Base-by-base conservation (phyloP, 2,797 vertebrate genomes). In the Natrix natrix region DNA sequence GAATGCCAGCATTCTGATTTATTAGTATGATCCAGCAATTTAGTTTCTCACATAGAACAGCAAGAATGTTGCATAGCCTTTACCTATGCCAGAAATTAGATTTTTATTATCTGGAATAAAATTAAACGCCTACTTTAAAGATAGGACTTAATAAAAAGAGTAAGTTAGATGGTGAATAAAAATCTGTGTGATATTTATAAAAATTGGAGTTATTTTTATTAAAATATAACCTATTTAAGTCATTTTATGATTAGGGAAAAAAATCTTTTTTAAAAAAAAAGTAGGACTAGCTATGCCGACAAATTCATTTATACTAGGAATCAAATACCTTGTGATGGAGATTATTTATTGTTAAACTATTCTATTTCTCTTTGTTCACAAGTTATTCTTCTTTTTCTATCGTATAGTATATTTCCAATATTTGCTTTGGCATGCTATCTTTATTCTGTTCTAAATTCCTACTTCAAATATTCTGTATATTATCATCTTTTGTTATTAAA, bases 371-470 rank as follows among this genome's bases (percentile, higher is more conserved):
- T 48, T 28, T 54, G 14, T 90, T 16, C 56, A 52, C 14, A 86
- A 48, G 6, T 69, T 89, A 48, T 32, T 61, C 37, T 32, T 61
- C 37, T 57, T 32, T 17, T 22, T 28, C 12, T n/a, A 5, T 59
- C 74, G 24, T 59, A 93, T 54, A 69, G 56, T 16, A 90, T 86
- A 48, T 90, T 91, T 91, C 24, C 13, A 32, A 48, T 90, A 8
- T 24, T 93, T 91, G 13, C 22, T 55, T 37, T 0, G 83, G 61
- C 8, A 57, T 57, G 48, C 22, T 37, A 28, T 8, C 69, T 93
- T 93, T 55, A 91, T 91, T 93, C 22, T 63, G 37, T 88, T 88
- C 87, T 93, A 91, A 78, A 91, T 91, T 55, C 24, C 56, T 83
- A 66, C 14, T 60, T 26, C 24, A 61, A 83, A 88, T 60, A 48